phyloP scores from a whole-genome alignment of 1,140 invertebrate species.

The Philotrypesis tridentata region DNA sequence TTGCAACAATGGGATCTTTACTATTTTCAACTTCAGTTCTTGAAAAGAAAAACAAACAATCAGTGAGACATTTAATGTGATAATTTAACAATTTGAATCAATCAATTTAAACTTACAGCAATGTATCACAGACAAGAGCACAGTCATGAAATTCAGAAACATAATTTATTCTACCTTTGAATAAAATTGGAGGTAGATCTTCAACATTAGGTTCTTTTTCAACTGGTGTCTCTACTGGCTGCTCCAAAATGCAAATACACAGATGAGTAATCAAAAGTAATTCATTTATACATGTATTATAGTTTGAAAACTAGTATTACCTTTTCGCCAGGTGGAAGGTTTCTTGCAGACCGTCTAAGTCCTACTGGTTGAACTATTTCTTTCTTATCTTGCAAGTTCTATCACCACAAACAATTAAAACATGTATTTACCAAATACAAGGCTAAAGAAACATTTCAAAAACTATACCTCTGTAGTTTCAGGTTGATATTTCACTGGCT shows the following conservation, averaged over 20 bases:
- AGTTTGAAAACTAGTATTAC: slow-evolving; percentile 24
- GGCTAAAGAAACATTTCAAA: background rate
- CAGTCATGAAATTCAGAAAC: slow-evolving; percentile 72
- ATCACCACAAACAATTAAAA: background rate
- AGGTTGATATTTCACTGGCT: background rate
- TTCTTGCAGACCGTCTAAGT: slow-evolving; percentile 52
- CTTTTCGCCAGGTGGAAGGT: slow-evolving; percentile 52
- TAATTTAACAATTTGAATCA: slow-evolving; percentile 10
- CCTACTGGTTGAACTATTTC: background rate
- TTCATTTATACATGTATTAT: background rate
- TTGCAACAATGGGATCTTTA: slow-evolving; percentile 65
- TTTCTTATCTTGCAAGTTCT: background rate
- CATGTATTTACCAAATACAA: background rate
- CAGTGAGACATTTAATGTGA: background rate
- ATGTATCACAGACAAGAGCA: slow-evolving; percentile 73
- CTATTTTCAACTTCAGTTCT: slow-evolving; percentile 72
- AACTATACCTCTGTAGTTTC: background rate
- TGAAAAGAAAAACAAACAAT: slow-evolving; percentile 32
- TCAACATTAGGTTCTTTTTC: slow-evolving; percentile 49
- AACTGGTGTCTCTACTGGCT: slow-evolving; percentile 40
- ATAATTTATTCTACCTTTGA: slow-evolving; percentile 74
- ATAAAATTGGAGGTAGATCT: slow-evolving; percentile 67
- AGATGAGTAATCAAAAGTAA: slow-evolving; percentile 3
- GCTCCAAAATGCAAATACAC: slow-evolving; percentile 28
- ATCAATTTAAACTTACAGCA: slow-evolving; percentile 71